Base-by-base conservation (phyloP, 2,888 invertebrate species). In the Chrysotoxum bicinctum region DNA sequence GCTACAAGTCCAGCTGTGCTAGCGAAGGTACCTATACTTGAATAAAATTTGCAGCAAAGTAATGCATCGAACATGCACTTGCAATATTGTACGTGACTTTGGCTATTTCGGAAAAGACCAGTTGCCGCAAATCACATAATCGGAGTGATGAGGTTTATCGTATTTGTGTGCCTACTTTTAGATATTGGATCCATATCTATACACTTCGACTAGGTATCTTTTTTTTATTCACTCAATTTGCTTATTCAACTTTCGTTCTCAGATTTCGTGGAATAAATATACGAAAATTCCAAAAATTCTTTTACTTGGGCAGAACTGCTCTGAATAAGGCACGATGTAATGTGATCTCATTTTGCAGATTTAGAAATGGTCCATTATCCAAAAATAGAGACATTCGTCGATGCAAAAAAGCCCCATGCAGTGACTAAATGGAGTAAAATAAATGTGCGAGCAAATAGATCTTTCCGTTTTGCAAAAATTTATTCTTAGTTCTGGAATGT, bases 241-340 rank as follows among this genome's bases (percentile, higher is more conserved):
- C 45, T 64, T 45, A 58, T 66, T 78, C 37, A 14, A 52, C 54
- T 82, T 68, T 76, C 70, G 6, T 40, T 72, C 32, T 4, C 30
- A 16, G 9, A 23, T 45, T 16, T 35, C 26, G 6, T 48, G 12
- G 21, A 32, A 16, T 50, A n/a, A 10, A 52, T 3, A 37, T 40
- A 40, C 5, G 35, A 56, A 76, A 93, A 70, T 64, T 75, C 75
- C 56, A 16, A 16, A 70, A 72, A 87, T 74, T 80, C 79, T 74
- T 66, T 66, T 7, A 23, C 48, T 21, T 37, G 35, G 48, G 35
- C 40, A 30, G 19, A 92, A 93, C 93, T 93, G 93, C 94, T 94
- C 75, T 75, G 75, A 94, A 94, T 94, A 94, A 94, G 94, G 94
- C 91, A 91, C 93, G 93, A 90, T 92, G 94, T 93, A 94, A 94